Evolutionary conservation across 2,113 vertebrate genomes (phyloP), one percentile per base, ranked within the genome.

Genomic region (Sylvietta virens): DNA sequence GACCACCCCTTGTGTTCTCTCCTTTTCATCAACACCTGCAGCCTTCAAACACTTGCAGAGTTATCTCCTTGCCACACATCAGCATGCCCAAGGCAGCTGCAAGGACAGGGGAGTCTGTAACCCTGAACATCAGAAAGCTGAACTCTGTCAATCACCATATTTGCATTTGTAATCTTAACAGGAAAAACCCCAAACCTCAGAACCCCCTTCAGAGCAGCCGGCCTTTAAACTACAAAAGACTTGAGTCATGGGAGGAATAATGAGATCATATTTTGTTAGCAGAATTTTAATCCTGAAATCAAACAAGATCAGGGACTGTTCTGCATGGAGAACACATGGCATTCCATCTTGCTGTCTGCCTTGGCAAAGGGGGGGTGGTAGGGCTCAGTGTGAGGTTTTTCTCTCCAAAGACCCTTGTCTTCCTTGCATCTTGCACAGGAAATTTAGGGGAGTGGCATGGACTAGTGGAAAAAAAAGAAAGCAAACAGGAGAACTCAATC

Each of bases 281-380:
- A 90, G 92, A 90, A 94, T 95, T 94, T 89, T 94, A 95, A 96
- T 96, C 64, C 45, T 73, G 42, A 57, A 61, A 88, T 95, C 81
- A 83, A 94, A 84, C 44, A 74, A 86, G 56, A 94, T 61, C 82
- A 65, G 40, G 69, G 50, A 65, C 80, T 90, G 5, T 53, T 86
- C 61, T 86, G 60, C 51, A 39, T 15, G 48, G 61, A 69, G 76
- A 92, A 47, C 71, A 90, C 40, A 62, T 15, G 37, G 35, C 56
- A 15, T 44, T 88, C 37, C 76, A 83, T 70, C 56, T 19, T 66
- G 50, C 60, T 67, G 35, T 81, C 51, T 5, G 4, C n/a, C 56
- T 83, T 44, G 81, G 48, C 69, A 90, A 54, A 23, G 1, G 19
- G 39, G 81, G 13, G 3, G 31, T 78, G 44, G n/a, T 26, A 78